Evolutionary conservation across 1,140 invertebrate species (phyloP).

Genomic region (Rhyzopertha dominica): DNA sequence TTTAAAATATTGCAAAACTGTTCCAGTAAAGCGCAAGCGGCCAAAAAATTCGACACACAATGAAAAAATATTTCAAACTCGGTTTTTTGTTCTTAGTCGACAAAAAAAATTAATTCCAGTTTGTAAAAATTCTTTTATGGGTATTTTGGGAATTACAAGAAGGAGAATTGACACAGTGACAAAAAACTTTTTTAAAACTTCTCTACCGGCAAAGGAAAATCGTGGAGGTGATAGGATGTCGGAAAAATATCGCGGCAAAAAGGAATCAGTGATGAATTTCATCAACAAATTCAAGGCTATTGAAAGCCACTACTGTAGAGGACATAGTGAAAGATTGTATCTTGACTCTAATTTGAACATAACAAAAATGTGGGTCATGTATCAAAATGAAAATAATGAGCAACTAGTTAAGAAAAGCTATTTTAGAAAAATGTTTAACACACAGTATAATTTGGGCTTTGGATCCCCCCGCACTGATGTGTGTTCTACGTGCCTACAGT

Average conservation of each 20-base stretch:
- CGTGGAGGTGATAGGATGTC: too few species aligned
- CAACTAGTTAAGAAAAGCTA: slow-evolving; percentile 23
- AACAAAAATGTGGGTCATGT: too few species aligned
- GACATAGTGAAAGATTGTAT: too few species aligned
- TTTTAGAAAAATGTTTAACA: slow-evolving; percentile 25
- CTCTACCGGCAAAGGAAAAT: too few species aligned
- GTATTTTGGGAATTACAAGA: slow-evolving; percentile 1
- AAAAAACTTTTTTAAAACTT: not conserved
- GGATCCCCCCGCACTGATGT: slow-evolving; percentile 23
- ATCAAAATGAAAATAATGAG: too few species aligned
- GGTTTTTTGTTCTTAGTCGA: too few species aligned
- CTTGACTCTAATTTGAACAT: too few species aligned
- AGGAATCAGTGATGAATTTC: too few species aligned
- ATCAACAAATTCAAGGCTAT: too few species aligned
- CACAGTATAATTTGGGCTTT: slow-evolving; percentile 30
- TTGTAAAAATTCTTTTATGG: not conserved
- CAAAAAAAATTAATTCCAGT: not conserved
- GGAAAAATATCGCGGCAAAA: too few species aligned
- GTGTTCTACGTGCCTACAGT: slow-evolving; percentile 26
- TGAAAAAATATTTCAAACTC: too few species aligned
- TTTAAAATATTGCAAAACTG: not conserved
- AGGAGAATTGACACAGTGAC: not conserved
- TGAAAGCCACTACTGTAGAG: too few species aligned
- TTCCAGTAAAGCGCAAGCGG: not conserved
- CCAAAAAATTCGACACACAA: not conserved